Evolutionary conservation across 2,797 vertebrate genomes (phyloP), one percentile per base, ranked within the genome.

Genomic region (Lutjanus campechanus): DNA sequence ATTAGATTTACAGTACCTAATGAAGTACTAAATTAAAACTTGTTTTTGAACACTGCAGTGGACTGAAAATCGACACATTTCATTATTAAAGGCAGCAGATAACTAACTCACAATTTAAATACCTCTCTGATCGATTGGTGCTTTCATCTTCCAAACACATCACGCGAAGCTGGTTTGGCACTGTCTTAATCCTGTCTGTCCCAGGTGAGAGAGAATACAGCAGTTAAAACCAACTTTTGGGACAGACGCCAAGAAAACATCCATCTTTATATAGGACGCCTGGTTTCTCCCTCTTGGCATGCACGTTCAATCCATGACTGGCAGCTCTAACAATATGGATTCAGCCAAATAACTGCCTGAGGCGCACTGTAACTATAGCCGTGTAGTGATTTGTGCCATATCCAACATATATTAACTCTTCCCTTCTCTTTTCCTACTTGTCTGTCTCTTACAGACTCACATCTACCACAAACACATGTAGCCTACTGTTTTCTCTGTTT

Each of bases 271-370:
- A 90, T 86, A 59, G 77, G 36, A 89, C 76, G 46, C 76, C 55
- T 69, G 63, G 36, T 77, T 71, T 74, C 81, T 87, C 88, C 81
- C 88, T 90, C 85, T 89, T 87, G 84, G 92, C 89, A 82, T 88
- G 87, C 85, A 77, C 20, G 11, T 19, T 85, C 12, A 0, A 73
- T 66, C 17, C 20, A 5, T 91, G 87, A 94, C 85, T 94, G 93
- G 93, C 94, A 90, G 90, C 83, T 87, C 78, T 73, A 92, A 93
- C 91, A 92, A 92, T 81, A 87, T 71, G 60, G 82, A 85, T 79
- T 69, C 69, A 83, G 85, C 88, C 84, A 75, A 93, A 80, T 69
- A 76, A 79, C 77, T 89, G 91, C 92, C 92, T 8, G 3, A 89
- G 89, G 92, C 88, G 41, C 41, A 25, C 55, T 83, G 90, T 89